A percentile compares a stretch with the other conserved stretches of the same genome.
phyloP scores from a whole-genome alignment of 2,113 vertebrate genomes.

The Actenoides lindsayi region DNA sequence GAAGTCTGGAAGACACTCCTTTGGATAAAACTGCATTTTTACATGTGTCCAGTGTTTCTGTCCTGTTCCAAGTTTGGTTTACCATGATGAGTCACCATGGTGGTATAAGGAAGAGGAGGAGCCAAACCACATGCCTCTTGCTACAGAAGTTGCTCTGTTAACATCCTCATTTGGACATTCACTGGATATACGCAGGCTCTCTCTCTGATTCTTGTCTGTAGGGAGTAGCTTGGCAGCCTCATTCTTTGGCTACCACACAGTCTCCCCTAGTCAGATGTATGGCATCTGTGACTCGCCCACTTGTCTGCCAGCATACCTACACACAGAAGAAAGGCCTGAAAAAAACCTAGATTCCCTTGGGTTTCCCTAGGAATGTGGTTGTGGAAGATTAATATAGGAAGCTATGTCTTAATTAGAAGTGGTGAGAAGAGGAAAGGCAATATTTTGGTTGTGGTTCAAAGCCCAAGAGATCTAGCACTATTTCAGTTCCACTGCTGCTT shows the following conservation, averaged over 20 bases:
- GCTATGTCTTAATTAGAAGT: not conserved
- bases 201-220: not conserved
- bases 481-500: not conserved
- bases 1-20: slow-evolving; percentile 23
- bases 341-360: not conserved
- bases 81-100: not conserved
- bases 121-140: not conserved
- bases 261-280: not conserved
- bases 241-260: not conserved
- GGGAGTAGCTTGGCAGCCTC: not conserved
- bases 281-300: not conserved
- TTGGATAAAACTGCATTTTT: not conserved
- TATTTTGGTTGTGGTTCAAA: not conserved
- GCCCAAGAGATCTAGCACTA: not conserved
- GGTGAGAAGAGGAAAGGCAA: not conserved
- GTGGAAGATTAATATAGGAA: not conserved
- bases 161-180: not conserved
- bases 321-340: not conserved
- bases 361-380: not conserved
- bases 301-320: not conserved
- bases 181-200: not conserved
- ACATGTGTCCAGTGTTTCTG: not conserved
- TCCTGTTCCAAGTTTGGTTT: not conserved
- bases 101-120: not conserved
- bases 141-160: not conserved